Conservation (phyloP, 1,140 invertebrate species). For the Platyscapa corneri region DNA sequence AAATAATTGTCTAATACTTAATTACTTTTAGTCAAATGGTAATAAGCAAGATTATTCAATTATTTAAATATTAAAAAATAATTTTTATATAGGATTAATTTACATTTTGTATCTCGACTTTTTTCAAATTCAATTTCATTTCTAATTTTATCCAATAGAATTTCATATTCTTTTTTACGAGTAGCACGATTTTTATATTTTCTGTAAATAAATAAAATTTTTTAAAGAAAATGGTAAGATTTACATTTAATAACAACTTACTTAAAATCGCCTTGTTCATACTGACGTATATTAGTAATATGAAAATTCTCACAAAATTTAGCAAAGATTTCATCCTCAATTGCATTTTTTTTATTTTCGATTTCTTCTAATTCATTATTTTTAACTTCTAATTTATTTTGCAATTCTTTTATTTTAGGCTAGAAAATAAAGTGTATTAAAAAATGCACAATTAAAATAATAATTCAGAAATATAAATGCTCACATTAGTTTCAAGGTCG, state of each 20-base stretch:
- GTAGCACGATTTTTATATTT: slow-evolving; percentile 93
- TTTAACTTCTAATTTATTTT: slow-evolving; percentile 60
- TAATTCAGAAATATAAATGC: background rate
- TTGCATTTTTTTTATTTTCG: slow-evolving; percentile 92
- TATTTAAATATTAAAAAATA: background rate
- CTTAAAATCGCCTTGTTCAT: slow-evolving; percentile 93
- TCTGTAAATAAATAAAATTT: slow-evolving; percentile 61
- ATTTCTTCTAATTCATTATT: slow-evolving; percentile 89
- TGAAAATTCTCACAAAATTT: slow-evolving; percentile 92
- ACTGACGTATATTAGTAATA: slow-evolving; percentile 94
- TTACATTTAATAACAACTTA: slow-evolving; percentile 45
- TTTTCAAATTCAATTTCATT: slow-evolving; percentile 95
- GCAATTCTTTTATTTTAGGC: slow-evolving; percentile 69
- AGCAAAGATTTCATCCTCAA: slow-evolving; percentile 94
- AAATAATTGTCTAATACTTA: background rate
- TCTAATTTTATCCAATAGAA: slow-evolving; percentile 91
- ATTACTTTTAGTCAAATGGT: background rate
- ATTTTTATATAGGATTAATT: slow-evolving; percentile 55
- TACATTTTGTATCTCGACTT: slow-evolving; percentile 88
- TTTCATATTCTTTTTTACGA: slow-evolving; percentile 92
- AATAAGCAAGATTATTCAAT: background rate
- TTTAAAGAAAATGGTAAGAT: slow-evolving; percentile 2
- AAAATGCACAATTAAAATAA: slow-evolving; percentile 16
- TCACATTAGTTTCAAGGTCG: background rate
- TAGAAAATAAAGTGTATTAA: slow-evolving; percentile 13